These are phyloP conservation scores for Hippocampus barbouri DNA, from an alignment of 2,113 vertebrate genomes.

Conservation along the genomic window DNA sequence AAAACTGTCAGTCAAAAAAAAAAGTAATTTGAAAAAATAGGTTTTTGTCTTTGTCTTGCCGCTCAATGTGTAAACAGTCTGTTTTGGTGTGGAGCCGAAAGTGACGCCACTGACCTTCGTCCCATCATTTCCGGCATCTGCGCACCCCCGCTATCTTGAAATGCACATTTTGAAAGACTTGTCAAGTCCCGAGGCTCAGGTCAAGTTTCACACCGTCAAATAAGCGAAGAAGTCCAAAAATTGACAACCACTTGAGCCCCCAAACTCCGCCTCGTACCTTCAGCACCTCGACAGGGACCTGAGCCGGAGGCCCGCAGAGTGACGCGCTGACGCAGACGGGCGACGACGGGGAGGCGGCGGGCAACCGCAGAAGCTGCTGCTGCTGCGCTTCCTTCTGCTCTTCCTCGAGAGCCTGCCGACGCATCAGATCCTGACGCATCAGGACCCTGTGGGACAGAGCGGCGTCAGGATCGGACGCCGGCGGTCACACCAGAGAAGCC, in stretches of 20 bases:
- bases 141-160: too few relatives aligned
- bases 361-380: conserved; percentile 67
- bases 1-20: too few relatives aligned
- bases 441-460: conserved; percentile 77
- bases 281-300: conserved; percentile 83
- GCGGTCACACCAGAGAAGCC: neutral
- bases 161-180: too few relatives aligned
- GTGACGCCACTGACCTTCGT: too few relatives aligned
- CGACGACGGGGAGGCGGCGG: conserved; percentile 70
- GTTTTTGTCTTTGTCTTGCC: too few relatives aligned
- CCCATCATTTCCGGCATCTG: too few relatives aligned
- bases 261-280: conserved; percentile 71
- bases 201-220: too few relatives aligned
- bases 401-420: conserved; percentile 83
- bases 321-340: conserved; percentile 77
- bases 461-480: neutral
- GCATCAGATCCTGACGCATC: conserved; percentile 85
- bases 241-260: neutral
- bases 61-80: too few relatives aligned
- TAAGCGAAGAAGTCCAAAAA: too few relatives aligned
- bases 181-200: too few relatives aligned
- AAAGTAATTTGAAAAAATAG: too few relatives aligned
- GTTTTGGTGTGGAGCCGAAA: too few relatives aligned
- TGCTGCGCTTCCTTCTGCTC: conserved; percentile 80
- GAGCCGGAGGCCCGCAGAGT: conserved; percentile 74